Percentiles rank a stretch among this genome's conserved stretches.
Evolutionary conservation across 2,888 invertebrate genomes (phyloP).

Genomic region (Hylaea fasciaria): DNA sequence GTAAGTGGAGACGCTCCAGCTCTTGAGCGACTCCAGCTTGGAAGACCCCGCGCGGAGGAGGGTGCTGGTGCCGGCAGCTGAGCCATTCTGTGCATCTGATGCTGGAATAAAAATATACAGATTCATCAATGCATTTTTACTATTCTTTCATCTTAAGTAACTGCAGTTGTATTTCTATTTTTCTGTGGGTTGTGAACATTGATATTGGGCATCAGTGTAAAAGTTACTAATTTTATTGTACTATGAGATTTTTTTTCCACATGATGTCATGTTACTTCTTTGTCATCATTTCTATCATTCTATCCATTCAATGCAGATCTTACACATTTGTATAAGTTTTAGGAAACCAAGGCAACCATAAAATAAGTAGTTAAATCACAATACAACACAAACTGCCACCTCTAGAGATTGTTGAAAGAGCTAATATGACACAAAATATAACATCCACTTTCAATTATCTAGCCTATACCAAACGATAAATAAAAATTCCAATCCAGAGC

Average conservation of each 20-base stretch:
- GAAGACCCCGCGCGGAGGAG: conserved; percentile 89
- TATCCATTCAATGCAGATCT: background rate
- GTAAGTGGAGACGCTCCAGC: conserved; percentile 99
- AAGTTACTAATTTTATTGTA: too few species aligned
- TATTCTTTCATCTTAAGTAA: too few species aligned
- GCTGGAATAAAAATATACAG: conserved; percentile 50
- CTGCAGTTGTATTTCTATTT: too few species aligned
- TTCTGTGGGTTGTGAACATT: too few species aligned
- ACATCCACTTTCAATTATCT: background rate
- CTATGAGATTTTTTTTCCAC: too few species aligned
- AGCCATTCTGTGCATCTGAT: conserved; percentile 87
- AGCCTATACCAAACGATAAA: background rate
- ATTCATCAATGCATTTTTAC: too few species aligned
- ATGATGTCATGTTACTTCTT: too few species aligned
- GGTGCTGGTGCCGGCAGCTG: conserved; percentile 77
- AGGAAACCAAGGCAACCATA: background rate
- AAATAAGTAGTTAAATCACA: background rate
- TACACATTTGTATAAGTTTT: background rate
- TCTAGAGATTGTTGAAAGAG: background rate
- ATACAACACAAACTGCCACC: background rate
- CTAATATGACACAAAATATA: background rate
- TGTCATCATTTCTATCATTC: too few species aligned
- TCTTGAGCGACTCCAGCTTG: conserved; percentile 96
- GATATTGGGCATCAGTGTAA: too few species aligned
- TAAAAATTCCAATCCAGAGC: conserved; percentile 2